A percentile compares a stretch with the other conserved stretches of the same genome.
These are phyloP conservation scores for Pseudomyrmex flavicornis DNA, from an alignment of 1,140 invertebrate species.

Conservation along the genomic window DNA sequence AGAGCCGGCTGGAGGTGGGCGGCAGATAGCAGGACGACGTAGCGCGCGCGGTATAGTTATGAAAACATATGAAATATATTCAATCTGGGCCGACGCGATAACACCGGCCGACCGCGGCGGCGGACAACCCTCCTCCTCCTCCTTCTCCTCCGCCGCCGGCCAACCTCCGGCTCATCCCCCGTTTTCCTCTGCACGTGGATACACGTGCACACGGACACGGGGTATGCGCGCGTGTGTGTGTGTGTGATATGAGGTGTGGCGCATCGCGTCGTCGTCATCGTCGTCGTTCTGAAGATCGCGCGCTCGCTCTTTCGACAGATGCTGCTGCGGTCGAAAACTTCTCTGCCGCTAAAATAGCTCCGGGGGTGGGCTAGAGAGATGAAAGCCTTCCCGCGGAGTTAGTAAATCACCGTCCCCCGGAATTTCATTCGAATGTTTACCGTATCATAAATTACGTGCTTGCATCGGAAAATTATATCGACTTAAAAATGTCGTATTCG, in stretches of 20 bases:
- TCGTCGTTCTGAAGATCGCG: conserved; percentile 56
- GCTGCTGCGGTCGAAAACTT: conserved; percentile 28
- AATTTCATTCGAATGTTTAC: conserved; percentile 19
- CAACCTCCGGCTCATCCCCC: conserved; percentile 11
- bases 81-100: conserved; percentile 84
- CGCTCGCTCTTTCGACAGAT: conserved; percentile 57
- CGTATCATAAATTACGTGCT: background rate
- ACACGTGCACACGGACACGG: background rate
- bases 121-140: conserved; percentile 42
- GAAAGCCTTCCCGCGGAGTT: conserved; percentile 4
- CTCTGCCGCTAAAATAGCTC: conserved; percentile 22
- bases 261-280: conserved; percentile 16
- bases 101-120: conserved; percentile 75
- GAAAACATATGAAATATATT: conserved; percentile 86
- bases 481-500: background rate
- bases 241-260: background rate
- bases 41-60: conserved; percentile 80
- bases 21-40: conserved; percentile 78
- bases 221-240: conserved; percentile 25
- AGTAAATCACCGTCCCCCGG: conserved; percentile 6
- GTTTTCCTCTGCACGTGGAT: conserved; percentile 4
- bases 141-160: background rate
- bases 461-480: conserved; percentile 3
- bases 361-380: background rate
- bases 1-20: conserved; percentile 52